These are phyloP conservation scores for Sebastes kiyomatsui DNA, from an alignment of 2,797 vertebrate species.

Conservation along the genomic window DNA sequence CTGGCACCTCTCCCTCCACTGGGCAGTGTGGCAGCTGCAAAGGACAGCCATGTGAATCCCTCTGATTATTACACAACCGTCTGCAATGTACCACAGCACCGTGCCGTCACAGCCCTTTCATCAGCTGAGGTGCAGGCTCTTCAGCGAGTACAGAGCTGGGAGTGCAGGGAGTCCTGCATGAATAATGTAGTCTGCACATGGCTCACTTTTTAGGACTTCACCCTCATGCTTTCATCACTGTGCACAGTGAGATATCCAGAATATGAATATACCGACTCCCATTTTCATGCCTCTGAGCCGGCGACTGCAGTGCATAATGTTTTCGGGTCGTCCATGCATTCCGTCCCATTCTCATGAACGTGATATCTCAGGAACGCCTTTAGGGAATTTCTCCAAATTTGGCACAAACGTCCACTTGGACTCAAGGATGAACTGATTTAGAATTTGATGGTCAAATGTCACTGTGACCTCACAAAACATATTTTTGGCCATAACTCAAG, in stretches of 20 bases:
- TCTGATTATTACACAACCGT: constrained; percentile 72
- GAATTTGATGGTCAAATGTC: background rate
- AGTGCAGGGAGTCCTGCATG: constrained; percentile 55
- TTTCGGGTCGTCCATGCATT: background rate
- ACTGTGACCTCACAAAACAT: background rate
- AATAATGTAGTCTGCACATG: constrained; percentile 72
- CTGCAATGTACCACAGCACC: constrained; percentile 51
- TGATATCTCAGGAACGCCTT: background rate
- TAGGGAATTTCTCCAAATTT: background rate
- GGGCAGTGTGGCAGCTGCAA: constrained; percentile 69
- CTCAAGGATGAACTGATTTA: background rate
- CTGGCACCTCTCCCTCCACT: constrained; percentile 59
- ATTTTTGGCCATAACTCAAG: too few relatives aligned
- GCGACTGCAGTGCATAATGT: background rate
- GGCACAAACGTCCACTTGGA: background rate
- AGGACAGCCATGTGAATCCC: constrained; percentile 64
- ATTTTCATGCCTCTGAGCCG: background rate
- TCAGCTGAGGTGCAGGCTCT: constrained; percentile 62
- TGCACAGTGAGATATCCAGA: background rate
- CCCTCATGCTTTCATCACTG: constrained; percentile 25
- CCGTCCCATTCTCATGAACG: background rate
- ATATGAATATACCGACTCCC: background rate
- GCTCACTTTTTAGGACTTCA: constrained; percentile 52
- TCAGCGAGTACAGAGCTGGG: constrained; percentile 42
- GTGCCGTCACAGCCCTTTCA: constrained; percentile 60